phyloP scores from a whole-genome alignment of 2,797 vertebrate genomes.

The Galaxias olidus region DNA sequence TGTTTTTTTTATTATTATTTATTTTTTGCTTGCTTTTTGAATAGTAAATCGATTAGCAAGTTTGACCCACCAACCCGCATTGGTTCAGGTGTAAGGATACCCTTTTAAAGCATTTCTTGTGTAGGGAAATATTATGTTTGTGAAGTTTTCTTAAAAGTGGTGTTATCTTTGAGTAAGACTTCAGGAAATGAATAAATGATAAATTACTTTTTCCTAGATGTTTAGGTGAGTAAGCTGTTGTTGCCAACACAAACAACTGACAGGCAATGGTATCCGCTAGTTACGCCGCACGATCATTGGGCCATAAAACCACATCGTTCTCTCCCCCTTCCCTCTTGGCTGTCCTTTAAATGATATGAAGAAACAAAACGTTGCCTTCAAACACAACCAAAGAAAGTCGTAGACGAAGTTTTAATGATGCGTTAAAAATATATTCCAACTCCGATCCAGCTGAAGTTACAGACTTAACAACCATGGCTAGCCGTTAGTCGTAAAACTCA shows the following conservation, averaged over 20 bases:
- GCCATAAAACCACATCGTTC: not conserved
- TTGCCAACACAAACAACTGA: constrained; percentile 28
- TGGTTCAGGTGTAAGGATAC: constrained; percentile 1
- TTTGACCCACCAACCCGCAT: constrained; percentile 8
- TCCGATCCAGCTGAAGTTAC: constrained; percentile 17
- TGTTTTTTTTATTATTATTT: too few species aligned
- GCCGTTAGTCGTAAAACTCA: constrained; percentile 24
- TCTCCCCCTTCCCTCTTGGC: not conserved
- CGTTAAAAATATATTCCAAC: constrained; percentile 36
- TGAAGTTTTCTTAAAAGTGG: not conserved
- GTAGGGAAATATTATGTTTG: too few species aligned
- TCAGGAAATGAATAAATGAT: too few species aligned
- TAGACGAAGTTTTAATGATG: constrained; percentile 21
- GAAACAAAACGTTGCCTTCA: not conserved
- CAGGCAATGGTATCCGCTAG: constrained; percentile 1
- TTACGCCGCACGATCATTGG: constrained; percentile 6
- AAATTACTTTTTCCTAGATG: too few species aligned
- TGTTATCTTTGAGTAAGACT: not conserved
- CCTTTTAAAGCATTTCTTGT: too few species aligned
- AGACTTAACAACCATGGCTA: constrained; percentile 20
- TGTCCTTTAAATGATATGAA: not conserved
- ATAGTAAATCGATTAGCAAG: constrained; percentile 21
- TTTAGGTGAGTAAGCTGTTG: constrained; percentile 10
- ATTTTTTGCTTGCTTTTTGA: not conserved
- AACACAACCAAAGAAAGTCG: constrained; percentile 17